Conservation (phyloP, 2,113 vertebrate species). For the Microtus richardsoni region DNA sequence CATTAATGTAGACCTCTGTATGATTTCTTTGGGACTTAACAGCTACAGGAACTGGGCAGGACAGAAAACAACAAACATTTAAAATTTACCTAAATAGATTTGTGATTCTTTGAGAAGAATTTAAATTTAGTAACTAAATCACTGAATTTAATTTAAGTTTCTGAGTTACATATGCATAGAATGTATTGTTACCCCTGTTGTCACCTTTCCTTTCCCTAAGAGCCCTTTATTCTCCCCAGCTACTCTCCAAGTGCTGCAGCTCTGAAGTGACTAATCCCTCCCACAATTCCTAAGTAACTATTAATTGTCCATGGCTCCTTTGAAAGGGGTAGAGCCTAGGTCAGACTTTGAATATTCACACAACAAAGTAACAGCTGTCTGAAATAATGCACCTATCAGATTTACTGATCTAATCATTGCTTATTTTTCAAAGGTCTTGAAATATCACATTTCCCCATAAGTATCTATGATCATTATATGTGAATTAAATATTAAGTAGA, state of each 20-base stretch:
- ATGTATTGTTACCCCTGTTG: not conserved
- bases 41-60: too few relatives aligned
- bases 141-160: not conserved
- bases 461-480: not conserved
- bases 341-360: not conserved
- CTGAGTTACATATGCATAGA: not conserved
- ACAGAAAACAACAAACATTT: not conserved
- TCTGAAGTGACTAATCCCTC: not conserved
- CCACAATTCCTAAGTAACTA: not conserved
- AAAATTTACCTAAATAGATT: not conserved
- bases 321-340: not conserved
- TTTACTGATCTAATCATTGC: not conserved
- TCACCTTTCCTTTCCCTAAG: not conserved
- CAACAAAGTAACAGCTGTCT: not conserved
- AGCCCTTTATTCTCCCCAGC: not conserved
- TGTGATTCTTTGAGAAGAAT: not conserved
- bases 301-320: not conserved
- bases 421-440: not conserved
- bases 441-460: not conserved
- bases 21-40: too few relatives aligned
- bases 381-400: not conserved
- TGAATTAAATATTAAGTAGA: not conserved
- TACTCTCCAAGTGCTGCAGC: too few relatives aligned
- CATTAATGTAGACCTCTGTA: too few relatives aligned
- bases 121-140: not conserved